Conservation (phyloP, 2,888 invertebrate genomes). For the Meloe dianella region DNA sequence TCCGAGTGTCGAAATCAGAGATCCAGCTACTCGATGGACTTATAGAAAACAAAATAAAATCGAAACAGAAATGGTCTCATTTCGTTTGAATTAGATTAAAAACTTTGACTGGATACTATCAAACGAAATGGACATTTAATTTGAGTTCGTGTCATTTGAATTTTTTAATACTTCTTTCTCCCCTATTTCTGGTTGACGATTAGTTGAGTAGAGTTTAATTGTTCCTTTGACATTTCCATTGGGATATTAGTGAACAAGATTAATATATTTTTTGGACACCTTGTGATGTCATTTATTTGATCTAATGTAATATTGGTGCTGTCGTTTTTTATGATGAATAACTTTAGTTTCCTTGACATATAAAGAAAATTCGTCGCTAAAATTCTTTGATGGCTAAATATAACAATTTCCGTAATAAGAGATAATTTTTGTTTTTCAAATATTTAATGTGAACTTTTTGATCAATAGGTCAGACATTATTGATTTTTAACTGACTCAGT, state of each 20-base stretch:
- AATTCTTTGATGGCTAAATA: neutral
- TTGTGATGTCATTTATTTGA: neutral
- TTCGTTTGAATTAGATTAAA: neutral
- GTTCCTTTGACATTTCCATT: constrained; percentile 1
- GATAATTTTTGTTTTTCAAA: too few species aligned
- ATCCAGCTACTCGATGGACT: too few species aligned
- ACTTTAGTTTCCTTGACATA: constrained; percentile 13
- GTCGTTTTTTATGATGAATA: constrained; percentile 10
- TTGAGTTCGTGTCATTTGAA: neutral
- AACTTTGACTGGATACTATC: neutral
- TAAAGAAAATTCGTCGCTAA: neutral
- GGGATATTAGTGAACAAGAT: constrained; percentile 1
- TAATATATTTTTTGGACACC: constrained; percentile 7
- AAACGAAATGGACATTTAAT: neutral
- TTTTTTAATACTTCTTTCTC: neutral
- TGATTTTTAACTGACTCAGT: neutral
- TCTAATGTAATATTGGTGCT: constrained; percentile 7
- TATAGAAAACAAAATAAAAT: neutral
- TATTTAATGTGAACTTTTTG: neutral
- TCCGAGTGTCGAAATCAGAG: too few species aligned
- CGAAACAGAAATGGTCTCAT: neutral
- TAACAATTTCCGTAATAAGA: neutral
- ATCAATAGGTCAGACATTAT: neutral
- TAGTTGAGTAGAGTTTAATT: constrained; percentile 3
- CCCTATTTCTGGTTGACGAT: neutral